Base-by-base conservation (phyloP, 1,140 invertebrate genomes). In the Cryptotermes secundus region DNA sequence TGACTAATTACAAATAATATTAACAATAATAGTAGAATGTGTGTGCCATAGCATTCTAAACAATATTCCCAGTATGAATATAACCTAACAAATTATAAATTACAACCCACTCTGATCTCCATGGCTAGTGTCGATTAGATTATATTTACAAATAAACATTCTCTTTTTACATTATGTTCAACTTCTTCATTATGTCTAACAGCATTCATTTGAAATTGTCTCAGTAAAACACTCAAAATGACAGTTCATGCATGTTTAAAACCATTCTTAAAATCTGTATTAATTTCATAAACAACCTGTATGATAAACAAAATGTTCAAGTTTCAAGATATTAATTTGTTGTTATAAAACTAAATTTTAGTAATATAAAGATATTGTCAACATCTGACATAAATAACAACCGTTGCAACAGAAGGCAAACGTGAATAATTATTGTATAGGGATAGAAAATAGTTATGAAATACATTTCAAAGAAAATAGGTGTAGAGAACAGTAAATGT, bases 161-260 rank as follows among this genome's bases (percentile, higher is more conserved):
- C n/a, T 72, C 59, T 72, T 72, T 72, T 72, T 72, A 72, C 59
- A 72, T 72, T 72, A 72, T 72, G 59, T 72, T 72, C 59, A 72
- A 72, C 1, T n/a, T 72, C 31, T 7, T 6, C 59, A 72, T 72
- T 72, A 72, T 9, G 59, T 72, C 31, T 72, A 72, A 72, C 59
- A 72, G 31, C 26, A 72, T 72, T 72, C 59, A 72, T 72, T 72
- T 72, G 0, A n/a, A n/a, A n/a, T n/a, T 72, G n/a, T 72, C 59
- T 72, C 22, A 49, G 0, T 49, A 49, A 72, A 72, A 16, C 26
- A n/a, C 59, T 72, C 26, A 65, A 7, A 49, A 72, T 31, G n/a
- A 72, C 26, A 72, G 26, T 10, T 72, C 14, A 72, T 72, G 14
- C 9, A 31, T n/a, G n/a, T 26, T n/a, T 14, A 31, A 7, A 72